Evolutionary conservation across 2,888 invertebrate species (phyloP).

Genomic region (Synergus itoensis): DNA sequence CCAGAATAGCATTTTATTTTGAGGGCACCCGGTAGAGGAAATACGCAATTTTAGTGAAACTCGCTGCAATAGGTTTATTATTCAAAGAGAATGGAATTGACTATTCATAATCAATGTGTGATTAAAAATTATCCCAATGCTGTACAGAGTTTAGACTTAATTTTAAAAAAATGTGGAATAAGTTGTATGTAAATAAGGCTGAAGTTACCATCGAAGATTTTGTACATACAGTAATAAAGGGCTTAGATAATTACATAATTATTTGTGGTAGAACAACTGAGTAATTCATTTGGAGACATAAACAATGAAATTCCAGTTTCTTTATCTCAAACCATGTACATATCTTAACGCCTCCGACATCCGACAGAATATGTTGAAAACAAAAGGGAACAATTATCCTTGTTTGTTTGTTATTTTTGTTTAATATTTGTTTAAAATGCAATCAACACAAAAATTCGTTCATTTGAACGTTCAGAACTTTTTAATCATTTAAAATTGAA

Average conservation of each 20-base stretch:
- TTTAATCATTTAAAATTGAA: too few relatives aligned
- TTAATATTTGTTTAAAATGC: background rate
- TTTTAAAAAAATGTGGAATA: background rate
- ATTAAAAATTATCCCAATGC: background rate
- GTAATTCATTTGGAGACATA: background rate
- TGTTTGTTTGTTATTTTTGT: background rate
- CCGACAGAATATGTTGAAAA: background rate
- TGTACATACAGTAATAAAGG: too few relatives aligned
- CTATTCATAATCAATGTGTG: background rate
- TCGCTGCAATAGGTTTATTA: background rate
- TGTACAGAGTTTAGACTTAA: background rate
- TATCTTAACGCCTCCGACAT: background rate
- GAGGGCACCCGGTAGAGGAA: constrained; percentile 56
- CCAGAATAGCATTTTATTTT: constrained; percentile 57
- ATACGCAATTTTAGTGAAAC: constrained; percentile 43
- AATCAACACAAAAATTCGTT: too few relatives aligned
- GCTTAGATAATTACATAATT: too few relatives aligned
- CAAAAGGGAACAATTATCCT: constrained; percentile 2
- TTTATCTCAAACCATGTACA: constrained; percentile 9
- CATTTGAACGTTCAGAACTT: too few relatives aligned
- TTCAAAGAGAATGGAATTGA: background rate
- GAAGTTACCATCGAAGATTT: too few relatives aligned
- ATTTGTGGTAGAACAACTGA: background rate
- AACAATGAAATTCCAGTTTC: background rate
- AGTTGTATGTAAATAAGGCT: background rate